phyloP scores from a whole-genome alignment of 2,888 invertebrate genomes.

The Drosophila anomelani region DNA sequence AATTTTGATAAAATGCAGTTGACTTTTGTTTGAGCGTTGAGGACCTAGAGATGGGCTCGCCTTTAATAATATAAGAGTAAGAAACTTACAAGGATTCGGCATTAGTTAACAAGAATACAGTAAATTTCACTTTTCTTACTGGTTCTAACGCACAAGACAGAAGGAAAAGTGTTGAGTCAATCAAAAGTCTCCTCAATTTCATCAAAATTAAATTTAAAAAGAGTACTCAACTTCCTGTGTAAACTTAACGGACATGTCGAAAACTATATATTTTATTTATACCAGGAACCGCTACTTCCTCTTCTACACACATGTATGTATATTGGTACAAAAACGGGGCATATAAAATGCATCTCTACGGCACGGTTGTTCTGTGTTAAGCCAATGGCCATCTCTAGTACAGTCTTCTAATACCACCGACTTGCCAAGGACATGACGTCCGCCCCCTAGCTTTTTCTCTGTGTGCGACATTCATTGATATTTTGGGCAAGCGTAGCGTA shows the following conservation, averaged over 20 bases:
- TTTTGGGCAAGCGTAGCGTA: slow-evolving; percentile 74
- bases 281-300: neutral
- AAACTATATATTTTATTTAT: neutral
- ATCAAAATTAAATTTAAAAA: neutral
- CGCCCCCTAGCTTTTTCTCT: slow-evolving; percentile 20
- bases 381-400: slow-evolving; percentile 7
- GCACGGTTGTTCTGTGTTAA: neutral
- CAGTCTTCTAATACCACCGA: slow-evolving; percentile 20
- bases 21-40: slow-evolving; percentile 59
- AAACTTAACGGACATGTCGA: neutral
- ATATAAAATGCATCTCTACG: neutral
- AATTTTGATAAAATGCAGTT: slow-evolving; percentile 77
- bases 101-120: neutral
- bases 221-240: neutral
- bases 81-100: neutral
- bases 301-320: too few relatives aligned
- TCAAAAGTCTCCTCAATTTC: neutral
- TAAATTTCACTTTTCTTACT: neutral
- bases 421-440: slow-evolving; percentile 17
- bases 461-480: slow-evolving; percentile 73
- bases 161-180: too few relatives aligned
- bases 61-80: neutral
- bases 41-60: neutral
- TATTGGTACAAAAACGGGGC: neutral
- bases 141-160: too few relatives aligned